Evolutionary conservation across 2,113 vertebrate genomes (phyloP), one percentile per base, ranked within the genome.

Genomic region (Apodemus sylvaticus): DNA sequence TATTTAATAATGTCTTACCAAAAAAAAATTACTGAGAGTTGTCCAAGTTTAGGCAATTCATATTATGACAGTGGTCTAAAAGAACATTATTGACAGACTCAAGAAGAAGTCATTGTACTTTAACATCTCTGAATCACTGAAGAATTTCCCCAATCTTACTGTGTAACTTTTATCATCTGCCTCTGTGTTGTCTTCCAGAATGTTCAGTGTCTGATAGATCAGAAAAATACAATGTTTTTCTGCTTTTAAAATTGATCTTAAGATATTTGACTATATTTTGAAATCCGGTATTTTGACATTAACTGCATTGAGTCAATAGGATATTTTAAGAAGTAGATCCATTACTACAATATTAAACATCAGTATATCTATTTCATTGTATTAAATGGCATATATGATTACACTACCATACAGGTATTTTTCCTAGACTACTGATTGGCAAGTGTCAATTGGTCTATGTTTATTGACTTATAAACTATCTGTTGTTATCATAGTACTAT

Each of bases 161-260:
- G 4, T 78, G 7, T 77, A 45, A 31, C n/a, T n/a, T n/a, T n/a
- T n/a, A n/a, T n/a, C n/a, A n/a, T n/a, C 13, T 48, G 16, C 11
- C 26, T 3, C 16, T 79, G 45, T 2, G 14, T 9, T 51, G 0
- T 36, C 26, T 14, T 53, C 8, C 31, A 0, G 34, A 0, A 12
- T 55, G 34, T 0, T 79, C 34, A 22, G 19, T 34, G 22, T 79
- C 51, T 55, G 31, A 79, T 19, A n/a, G 17, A 11, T 6, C 4
- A n/a, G 31, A 53, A 17, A 17, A 4, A 36, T 20, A 78, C 60
- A 64, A 26, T 62, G 9, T 64, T 64, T 64, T 24, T 10, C 22
- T 26, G 22, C 22, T 64, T 64, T 64, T 26, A 64, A 26, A 64
- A 20, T 39, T 39, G n/a, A 74, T 42, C 39, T 0, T 42, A 74